Evolutionary conservation across 1,140 invertebrate species (phyloP), one percentile per base, ranked within the genome.

Genomic region (Hetaerina americana): DNA sequence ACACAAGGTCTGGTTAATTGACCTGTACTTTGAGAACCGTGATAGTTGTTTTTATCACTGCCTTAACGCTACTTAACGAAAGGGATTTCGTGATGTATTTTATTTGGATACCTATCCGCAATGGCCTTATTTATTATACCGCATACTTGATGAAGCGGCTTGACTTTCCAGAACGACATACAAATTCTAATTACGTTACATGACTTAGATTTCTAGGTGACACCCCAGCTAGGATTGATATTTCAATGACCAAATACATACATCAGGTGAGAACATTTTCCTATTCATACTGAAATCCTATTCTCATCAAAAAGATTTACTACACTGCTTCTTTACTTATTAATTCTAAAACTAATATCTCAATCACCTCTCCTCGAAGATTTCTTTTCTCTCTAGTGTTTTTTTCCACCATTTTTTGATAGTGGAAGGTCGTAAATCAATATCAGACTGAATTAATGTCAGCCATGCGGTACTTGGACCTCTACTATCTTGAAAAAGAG

Each of bases 351-450:
- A 57, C 6, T 40, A 15, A 57, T 57, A n/a, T n/a, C n/a, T n/a
- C n/a, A n/a, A n/a, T 57, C 22, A 57, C 67, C 77, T 76, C 74
- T 87, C 84, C 71, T 79, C 49, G 26, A 76, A 72, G 22, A 79
- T 81, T 70, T 80, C 77, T 5, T 76, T 73, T 1, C 77, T 70
- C 70, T 77, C 73, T 71, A 81, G 77, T n/a, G 79, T 78, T 6
- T 77, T 76, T 0, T 73, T 68, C 74, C 77, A 86, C 83, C 83
- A 87, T 0, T 78, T 73, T 10, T 76, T 78, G 0, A 87, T 71
- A 0, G 74, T 76, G 22, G 71, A 73, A 0, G 81, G 79, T 28
- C 78, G 79, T 1, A 84, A 72, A 75, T 86, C 78, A 12, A 85
- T 78, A 0, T 83, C 81, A 25, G 77, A 76, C 73, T 84, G 83